A percentile compares a stretch with the other conserved stretches of the same genome.
Evolutionary conservation across 2,113 vertebrate genomes (phyloP).

Genomic region (Mustelus asterias): DNA sequence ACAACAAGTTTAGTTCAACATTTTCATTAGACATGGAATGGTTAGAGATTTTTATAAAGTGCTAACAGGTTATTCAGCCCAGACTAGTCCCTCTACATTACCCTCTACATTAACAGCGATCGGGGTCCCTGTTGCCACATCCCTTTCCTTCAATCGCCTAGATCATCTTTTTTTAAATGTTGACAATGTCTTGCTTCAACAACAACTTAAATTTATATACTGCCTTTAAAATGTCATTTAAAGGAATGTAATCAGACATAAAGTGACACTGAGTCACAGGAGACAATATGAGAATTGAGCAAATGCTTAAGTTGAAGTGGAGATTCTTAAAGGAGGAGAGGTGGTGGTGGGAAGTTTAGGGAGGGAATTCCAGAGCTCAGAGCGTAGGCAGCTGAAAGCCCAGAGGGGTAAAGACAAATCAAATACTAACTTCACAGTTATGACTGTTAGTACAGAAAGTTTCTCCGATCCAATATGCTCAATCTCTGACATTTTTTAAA

Average conservation of each 20-base stretch:
- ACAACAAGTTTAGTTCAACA: neutral
- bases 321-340: neutral
- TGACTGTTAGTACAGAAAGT: neutral
- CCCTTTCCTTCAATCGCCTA: neutral
- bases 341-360: neutral
- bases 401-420: neutral
- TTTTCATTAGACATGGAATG: neutral
- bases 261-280: neutral
- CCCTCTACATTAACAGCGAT: neutral
- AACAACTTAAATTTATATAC: neutral
- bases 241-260: neutral
- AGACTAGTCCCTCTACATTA: neutral
- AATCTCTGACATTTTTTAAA: neutral
- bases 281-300: neutral
- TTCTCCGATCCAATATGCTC: neutral
- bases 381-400: neutral
- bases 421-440: neutral
- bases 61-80: neutral
- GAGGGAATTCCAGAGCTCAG: neutral
- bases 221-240: neutral
- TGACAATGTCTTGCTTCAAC: neutral
- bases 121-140: neutral
- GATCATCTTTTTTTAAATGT: neutral
- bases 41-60: neutral
- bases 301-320: neutral